Conservation (phyloP, 1,140 invertebrate genomes). For the Leptinotarsa texana region DNA sequence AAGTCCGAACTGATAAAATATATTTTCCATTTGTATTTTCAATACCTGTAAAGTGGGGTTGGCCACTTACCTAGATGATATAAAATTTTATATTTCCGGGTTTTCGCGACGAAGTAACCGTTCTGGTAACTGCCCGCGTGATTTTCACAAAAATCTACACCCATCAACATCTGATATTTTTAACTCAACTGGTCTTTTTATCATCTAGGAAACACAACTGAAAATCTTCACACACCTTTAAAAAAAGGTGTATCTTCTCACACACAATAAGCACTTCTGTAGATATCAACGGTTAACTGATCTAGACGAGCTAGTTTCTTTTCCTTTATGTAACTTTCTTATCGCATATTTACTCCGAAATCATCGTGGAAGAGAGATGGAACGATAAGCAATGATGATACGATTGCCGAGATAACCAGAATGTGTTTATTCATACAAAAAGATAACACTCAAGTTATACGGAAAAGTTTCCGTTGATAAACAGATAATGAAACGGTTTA, state of each 20-base stretch:
- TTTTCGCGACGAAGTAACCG: too few species aligned
- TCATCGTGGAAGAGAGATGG: background rate
- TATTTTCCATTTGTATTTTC: too few species aligned
- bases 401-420: background rate
- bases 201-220: too few species aligned
- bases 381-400: slow-evolving; percentile 4
- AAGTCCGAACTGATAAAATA: too few species aligned
- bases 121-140: too few species aligned
- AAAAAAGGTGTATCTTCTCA: background rate
- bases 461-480: slow-evolving; percentile 3
- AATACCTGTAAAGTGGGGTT: too few species aligned
- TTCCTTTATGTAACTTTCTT: slow-evolving; percentile 8
- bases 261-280: background rate
- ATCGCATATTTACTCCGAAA: background rate
- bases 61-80: too few species aligned
- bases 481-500: background rate
- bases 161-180: background rate
- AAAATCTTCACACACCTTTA: background rate
- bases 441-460: background rate
- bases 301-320: background rate
- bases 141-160: background rate
- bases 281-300: background rate
- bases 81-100: too few species aligned
- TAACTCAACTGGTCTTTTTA: too few species aligned
- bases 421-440: background rate